These are phyloP conservation scores for Corythornis cristatus DNA, from an alignment of 2,113 vertebrate genomes.

Conservation along the genomic window DNA sequence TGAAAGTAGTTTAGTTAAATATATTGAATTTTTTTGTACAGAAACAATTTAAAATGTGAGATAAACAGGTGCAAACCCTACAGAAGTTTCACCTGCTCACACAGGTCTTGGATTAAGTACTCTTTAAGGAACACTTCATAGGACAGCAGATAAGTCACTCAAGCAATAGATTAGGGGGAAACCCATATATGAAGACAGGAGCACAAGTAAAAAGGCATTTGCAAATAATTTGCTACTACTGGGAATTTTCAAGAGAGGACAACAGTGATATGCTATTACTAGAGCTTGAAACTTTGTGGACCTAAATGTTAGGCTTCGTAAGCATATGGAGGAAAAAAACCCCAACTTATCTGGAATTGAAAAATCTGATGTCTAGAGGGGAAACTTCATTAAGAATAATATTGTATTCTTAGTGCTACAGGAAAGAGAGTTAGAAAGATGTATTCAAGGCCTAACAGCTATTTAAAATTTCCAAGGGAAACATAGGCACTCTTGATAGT, in stretches of 20 bases:
- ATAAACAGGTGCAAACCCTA: not conserved
- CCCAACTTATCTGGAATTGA: not conserved
- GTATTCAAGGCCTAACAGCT: not conserved
- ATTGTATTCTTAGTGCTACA: not conserved
- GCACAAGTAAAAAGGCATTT: not conserved
- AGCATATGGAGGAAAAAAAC: not conserved
- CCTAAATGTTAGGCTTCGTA: not conserved
- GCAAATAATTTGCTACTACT: not conserved
- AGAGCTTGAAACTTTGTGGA: not conserved
- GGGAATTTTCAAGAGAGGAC: not conserved
- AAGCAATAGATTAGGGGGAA: not conserved
- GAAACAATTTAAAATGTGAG: not conserved
- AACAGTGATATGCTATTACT: not conserved
- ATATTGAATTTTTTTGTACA: not conserved
- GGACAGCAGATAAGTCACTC: not conserved
- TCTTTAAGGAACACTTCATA: not conserved
- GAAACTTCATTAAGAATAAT: not conserved
- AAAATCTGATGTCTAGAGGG: not conserved
- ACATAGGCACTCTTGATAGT: not conserved
- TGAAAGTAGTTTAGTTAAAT: not conserved
- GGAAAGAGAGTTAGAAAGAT: not conserved
- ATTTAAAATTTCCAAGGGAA: constrained; percentile 7
- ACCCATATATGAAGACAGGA: not conserved
- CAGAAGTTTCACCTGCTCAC: not conserved
- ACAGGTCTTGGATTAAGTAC: not conserved